Evolutionary conservation across 2,113 vertebrate species (phyloP).

Genomic region (Heloderma charlesbogerti): DNA sequence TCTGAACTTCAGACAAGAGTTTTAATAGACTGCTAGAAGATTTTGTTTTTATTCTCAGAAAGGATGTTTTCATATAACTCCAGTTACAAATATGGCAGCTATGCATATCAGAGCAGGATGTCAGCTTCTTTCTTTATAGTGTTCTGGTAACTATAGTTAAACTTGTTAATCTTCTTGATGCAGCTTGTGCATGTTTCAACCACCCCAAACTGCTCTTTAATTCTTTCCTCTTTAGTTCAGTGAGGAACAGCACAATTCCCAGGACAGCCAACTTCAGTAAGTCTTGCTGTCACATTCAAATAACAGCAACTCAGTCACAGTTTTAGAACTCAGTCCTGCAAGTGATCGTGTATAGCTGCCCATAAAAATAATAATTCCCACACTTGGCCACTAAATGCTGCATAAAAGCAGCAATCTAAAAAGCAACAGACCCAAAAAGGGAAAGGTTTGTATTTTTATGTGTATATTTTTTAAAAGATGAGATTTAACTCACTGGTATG

Average conservation of each 20-base stretch:
- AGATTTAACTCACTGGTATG: constrained; percentile 78
- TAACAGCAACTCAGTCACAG: neutral
- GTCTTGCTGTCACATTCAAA: neutral
- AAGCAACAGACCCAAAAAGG: constrained; percentile 35
- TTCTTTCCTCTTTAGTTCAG: neutral
- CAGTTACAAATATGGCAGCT: constrained; percentile 8
- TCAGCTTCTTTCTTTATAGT: neutral
- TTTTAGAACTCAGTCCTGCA: constrained; percentile 9
- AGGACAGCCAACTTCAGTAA: neutral
- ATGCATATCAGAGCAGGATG: neutral
- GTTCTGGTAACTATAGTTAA: neutral
- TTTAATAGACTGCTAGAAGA: neutral
- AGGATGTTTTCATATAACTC: constrained; percentile 35
- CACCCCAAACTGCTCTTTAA: neutral
- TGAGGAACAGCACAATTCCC: neutral
- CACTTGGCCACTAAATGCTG: constrained; percentile 40
- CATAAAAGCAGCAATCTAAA: constrained; percentile 41
- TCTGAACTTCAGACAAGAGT: neutral
- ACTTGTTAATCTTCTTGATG: neutral
- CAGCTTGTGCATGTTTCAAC: neutral
- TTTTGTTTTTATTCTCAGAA: constrained; percentile 14
- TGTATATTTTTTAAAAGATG: neutral
- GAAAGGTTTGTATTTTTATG: constrained; percentile 18
- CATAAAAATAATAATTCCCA: constrained; percentile 50
- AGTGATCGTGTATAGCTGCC: neutral